Evolutionary conservation across 2,113 vertebrate species (phyloP), one percentile per base, ranked within the genome.

Genomic region (Mellivora capensis): DNA sequence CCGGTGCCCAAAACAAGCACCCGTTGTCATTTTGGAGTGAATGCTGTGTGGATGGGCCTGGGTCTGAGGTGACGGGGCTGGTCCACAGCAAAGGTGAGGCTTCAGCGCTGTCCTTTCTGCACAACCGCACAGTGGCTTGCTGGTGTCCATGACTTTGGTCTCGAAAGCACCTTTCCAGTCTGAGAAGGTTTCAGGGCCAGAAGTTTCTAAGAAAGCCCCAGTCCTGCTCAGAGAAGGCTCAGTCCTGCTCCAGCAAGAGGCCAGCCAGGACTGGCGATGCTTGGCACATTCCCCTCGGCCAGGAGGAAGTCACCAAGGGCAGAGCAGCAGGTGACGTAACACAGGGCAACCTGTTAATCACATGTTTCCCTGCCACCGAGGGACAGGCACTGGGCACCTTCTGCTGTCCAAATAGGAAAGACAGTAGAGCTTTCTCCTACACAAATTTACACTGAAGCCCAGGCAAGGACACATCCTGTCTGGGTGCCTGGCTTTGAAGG

Each of bases 281-380:
- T 17, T 42, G 31, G 25, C n/a, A 23, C 0, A 3, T 39, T 49
- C 11, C 7, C 34, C 17, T 62, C 1, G 0, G 29, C 31, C 10
- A 15, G 37, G n/a, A 72, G 27, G 25, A 59, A 57, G 25, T 23
- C 23, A n/a, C n/a, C 0, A 12, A 93, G n/a, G 13, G 7, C 15
- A 37, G 12, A 34, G 34, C 3, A 20, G 10, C 18, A 44, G 15
- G 23, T 23, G 59, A 39, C 1, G 1, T 34, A 29, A 74, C 17
- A 2, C 80, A 47, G 37, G 23, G 17, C 27, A 42, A 18, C 6
- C 14, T 9, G 5, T 9, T 37, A 86, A 71, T 37, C 74, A 87
- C 25, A 29, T 1, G 8, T 29, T 13, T 37, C 17, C 9, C 18
- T 9, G 23, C 29, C 15, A 25, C 17, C 2, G 0, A 17, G 54